Conservation (phyloP, 2,797 vertebrate species). For the Enteromius mattozi region DNA sequence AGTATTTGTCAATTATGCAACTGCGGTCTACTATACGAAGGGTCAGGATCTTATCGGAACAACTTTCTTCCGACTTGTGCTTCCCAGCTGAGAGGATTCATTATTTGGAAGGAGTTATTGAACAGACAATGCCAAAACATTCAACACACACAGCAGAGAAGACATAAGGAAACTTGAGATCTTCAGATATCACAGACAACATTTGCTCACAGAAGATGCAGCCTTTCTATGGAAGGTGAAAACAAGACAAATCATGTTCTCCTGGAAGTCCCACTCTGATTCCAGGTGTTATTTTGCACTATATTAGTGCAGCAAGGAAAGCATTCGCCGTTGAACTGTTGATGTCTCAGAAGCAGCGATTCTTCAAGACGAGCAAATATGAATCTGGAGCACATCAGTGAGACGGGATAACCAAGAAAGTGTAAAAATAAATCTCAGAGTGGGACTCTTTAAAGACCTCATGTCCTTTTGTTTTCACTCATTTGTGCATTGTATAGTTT, state of each 20-base stretch:
- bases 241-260: conserved; percentile 77
- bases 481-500: conserved; percentile 69
- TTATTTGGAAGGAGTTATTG: conserved; percentile 66
- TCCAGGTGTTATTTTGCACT: conserved; percentile 96
- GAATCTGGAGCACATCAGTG: not conserved
- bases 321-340: conserved; percentile 91
- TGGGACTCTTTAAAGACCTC: conserved; percentile 68
- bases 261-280: conserved; percentile 82
- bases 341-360: conserved; percentile 63
- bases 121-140: conserved; percentile 77
- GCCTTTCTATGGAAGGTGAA: conserved; percentile 79
- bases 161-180: conserved; percentile 74
- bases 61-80: conserved; percentile 27
- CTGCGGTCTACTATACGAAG: conserved; percentile 21
- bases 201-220: conserved; percentile 64
- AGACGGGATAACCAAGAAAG: conserved; percentile 51
- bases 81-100: conserved; percentile 18
- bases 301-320: conserved; percentile 99
- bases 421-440: conserved; percentile 58
- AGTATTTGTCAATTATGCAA: conserved; percentile 31
- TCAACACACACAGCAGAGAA: conserved; percentile 65
- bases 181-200: conserved; percentile 65
- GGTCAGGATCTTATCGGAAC: conserved; percentile 21
- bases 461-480: conserved; percentile 54
- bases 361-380: conserved; percentile 1